Conservation (phyloP, 2,797 vertebrate genomes). For the Alauda arvensis region DNA sequence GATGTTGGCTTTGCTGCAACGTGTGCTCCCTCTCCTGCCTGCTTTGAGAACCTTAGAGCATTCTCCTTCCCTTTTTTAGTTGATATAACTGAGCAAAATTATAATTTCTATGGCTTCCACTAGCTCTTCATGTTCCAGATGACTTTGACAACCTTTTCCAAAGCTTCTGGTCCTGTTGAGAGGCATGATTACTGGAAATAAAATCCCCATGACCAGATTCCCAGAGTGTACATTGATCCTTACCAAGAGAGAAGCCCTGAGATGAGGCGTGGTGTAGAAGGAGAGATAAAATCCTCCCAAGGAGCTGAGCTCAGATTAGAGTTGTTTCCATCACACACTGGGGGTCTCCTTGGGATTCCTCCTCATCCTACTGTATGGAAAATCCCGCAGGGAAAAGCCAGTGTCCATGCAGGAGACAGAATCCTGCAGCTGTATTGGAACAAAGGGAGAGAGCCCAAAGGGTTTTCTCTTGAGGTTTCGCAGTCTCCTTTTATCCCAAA, state of each 20-base stretch:
- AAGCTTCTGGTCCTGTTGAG: neutral
- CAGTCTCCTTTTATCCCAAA: neutral
- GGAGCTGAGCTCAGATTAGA: neutral
- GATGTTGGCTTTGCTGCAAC: neutral
- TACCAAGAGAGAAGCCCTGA: neutral
- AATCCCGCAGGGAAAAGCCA: rapidly evolving
- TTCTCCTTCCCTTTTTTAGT: neutral
- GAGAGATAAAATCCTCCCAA: neutral
- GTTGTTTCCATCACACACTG: rapidly evolving
- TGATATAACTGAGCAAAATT: neutral
- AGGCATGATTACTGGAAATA: neutral
- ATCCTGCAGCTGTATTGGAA: rapidly evolving
- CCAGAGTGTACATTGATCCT: neutral
- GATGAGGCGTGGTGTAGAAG: neutral
- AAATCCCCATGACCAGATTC: neutral
- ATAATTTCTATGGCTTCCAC: neutral
- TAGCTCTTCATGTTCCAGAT: neutral
- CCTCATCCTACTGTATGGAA: neutral
- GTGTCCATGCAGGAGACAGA: neutral
- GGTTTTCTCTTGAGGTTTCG: rapidly evolving
- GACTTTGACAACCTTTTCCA: neutral
- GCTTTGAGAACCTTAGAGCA: neutral
- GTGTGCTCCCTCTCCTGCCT: constrained; percentile 21
- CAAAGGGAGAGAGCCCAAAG: rapidly evolving
- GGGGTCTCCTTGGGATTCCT: neutral